These are phyloP conservation scores for Smithornis capensis DNA, from an alignment of 2,113 vertebrate species.

Conservation along the genomic window DNA sequence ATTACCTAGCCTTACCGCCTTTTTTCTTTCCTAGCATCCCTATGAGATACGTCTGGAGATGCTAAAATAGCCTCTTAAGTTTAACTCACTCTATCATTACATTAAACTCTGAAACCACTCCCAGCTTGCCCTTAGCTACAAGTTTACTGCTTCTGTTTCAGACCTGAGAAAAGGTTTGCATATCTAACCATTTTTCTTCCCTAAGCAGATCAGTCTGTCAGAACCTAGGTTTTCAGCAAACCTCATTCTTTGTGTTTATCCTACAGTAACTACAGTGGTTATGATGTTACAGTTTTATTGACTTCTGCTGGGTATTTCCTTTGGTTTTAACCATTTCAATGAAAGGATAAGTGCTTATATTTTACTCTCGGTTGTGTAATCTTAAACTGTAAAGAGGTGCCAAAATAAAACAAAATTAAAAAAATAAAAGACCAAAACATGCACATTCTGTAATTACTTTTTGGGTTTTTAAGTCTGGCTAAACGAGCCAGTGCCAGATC, in stretches of 20 bases:
- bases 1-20: not conserved
- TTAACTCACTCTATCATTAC: not conserved
- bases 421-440: not conserved
- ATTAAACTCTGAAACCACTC: not conserved
- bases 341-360: not conserved
- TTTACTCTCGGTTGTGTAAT: not conserved
- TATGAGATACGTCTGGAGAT: not conserved
- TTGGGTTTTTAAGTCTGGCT: constrained; percentile 86
- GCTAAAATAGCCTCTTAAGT: not conserved
- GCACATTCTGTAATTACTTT: constrained; percentile 77
- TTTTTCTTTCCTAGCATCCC: not conserved
- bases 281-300: not conserved
- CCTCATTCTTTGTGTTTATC: not conserved
- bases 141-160: not conserved
- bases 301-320: not conserved
- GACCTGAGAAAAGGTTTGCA: not conserved
- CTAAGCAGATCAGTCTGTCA: not conserved
- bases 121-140: not conserved
- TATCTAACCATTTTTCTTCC: fast-evolving
- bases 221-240: not conserved
- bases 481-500: constrained; percentile 90
- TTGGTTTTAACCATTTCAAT: not conserved
- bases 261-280: not conserved
- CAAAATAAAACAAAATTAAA: not conserved
- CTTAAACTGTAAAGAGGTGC: not conserved